phyloP scores from a whole-genome alignment of 2,797 vertebrate species.

The Moxostoma hubbsi region DNA sequence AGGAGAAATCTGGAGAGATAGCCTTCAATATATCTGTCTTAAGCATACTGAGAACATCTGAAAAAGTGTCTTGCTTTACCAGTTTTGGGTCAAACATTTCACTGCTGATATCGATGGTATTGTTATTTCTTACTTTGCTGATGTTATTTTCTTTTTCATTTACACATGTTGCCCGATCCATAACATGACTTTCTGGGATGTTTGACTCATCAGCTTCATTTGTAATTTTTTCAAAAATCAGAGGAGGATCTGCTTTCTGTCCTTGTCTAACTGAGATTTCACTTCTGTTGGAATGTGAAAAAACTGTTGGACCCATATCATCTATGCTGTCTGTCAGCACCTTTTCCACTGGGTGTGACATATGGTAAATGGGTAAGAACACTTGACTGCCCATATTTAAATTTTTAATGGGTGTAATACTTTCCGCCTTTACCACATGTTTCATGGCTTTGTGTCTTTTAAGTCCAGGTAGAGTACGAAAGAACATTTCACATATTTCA shows the following conservation, averaged over 20 bases:
- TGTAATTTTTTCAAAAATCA: slow-evolving; percentile 64
- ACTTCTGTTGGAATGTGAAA: slow-evolving; percentile 65
- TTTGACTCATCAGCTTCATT: slow-evolving; percentile 65
- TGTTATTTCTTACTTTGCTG: slow-evolving; percentile 78
- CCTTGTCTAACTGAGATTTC: slow-evolving; percentile 57
- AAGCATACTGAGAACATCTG: slow-evolving; percentile 70
- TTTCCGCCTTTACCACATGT: slow-evolving; percentile 76
- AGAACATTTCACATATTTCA: slow-evolving; percentile 88
- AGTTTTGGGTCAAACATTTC: slow-evolving; percentile 52
- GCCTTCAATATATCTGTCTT: slow-evolving; percentile 75
- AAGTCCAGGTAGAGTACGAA: slow-evolving; percentile 89
- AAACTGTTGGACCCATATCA: slow-evolving; percentile 60
- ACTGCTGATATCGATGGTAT: slow-evolving; percentile 62
- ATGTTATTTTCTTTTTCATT: slow-evolving; percentile 72
- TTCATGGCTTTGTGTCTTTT: slow-evolving; percentile 95
- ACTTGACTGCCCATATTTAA: slow-evolving; percentile 63
- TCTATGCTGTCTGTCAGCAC: slow-evolving; percentile 66
- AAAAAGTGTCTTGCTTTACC: slow-evolving; percentile 61
- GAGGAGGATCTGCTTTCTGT: slow-evolving; percentile 61
- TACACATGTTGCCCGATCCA: slow-evolving; percentile 59
- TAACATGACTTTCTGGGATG: slow-evolving; percentile 53
- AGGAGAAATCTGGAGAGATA: slow-evolving; percentile 75
- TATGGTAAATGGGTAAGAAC: slow-evolving; percentile 67
- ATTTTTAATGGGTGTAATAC: slow-evolving; percentile 59
- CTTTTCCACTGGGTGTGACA: slow-evolving; percentile 67